Percentiles rank a stretch among this genome's conserved stretches.
Conservation (phyloP, 2,888 invertebrate species). For the Epinotia bilunana region DNA sequence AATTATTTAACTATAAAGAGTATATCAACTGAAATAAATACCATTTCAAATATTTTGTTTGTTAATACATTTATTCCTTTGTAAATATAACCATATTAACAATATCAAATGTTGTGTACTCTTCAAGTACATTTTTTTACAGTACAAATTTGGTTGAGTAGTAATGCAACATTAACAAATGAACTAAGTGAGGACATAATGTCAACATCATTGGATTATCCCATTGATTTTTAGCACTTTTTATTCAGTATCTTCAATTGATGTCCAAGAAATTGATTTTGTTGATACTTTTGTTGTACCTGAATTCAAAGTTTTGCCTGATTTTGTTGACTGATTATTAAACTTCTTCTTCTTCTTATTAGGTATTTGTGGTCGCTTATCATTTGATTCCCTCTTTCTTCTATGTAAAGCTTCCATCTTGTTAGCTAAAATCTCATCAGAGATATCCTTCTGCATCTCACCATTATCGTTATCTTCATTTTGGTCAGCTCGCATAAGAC, state of each 20-base stretch:
- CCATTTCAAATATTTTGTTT: conserved; percentile 2
- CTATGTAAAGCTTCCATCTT: conserved; percentile 70
- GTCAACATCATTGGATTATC: background rate
- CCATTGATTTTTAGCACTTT: background rate
- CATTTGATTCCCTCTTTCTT: conserved; percentile 56
- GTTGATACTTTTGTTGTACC: background rate
- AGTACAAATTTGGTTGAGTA: background rate
- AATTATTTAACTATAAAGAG: conserved; percentile 27
- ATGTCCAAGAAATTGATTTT: conserved; percentile 12
- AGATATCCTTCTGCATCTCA: conserved; percentile 77
- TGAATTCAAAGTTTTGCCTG: background rate
- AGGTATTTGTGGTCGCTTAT: conserved; percentile 51
- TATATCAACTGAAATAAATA: conserved; percentile 27
- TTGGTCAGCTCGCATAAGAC: conserved; percentile 87
- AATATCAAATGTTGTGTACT: background rate
- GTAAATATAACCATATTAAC: background rate
- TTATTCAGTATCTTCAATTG: conserved; percentile 14
- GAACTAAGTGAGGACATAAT: background rate
- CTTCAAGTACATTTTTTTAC: background rate
- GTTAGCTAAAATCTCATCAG: conserved; percentile 73
- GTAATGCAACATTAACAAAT: background rate
- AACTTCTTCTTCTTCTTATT: conserved; percentile 60
- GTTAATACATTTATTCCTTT: background rate
- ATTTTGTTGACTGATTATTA: background rate
- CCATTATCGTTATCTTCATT: conserved; percentile 53